phyloP scores from a whole-genome alignment of 2,113 vertebrate genomes.

The Reinhardtius hippoglossoides region DNA sequence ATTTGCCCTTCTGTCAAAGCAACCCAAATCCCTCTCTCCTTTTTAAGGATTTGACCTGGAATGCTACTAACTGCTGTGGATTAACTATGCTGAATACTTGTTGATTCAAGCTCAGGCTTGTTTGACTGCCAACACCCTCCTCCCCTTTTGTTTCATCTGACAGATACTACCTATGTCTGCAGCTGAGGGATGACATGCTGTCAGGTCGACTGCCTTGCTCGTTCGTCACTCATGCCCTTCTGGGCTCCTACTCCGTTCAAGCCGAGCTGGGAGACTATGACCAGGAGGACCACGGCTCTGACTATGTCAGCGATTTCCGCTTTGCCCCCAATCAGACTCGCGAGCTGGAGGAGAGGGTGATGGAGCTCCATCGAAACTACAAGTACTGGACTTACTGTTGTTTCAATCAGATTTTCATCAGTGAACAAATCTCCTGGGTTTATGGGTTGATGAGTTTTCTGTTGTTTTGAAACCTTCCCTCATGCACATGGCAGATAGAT shows the following conservation, averaged over 20 bases:
- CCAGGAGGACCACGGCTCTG: constrained; percentile 89
- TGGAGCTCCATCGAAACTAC: constrained; percentile 97
- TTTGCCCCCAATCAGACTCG: constrained; percentile 97
- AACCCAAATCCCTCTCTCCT: constrained; percentile 47
- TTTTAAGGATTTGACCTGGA: constrained; percentile 61
- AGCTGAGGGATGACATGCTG: constrained; percentile 97
- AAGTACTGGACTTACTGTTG: constrained; percentile 79
- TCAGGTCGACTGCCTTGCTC: constrained; percentile 97
- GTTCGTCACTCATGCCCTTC: constrained; percentile 95
- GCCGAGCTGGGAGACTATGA: constrained; percentile 96
- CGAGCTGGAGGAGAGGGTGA: constrained; percentile 96
- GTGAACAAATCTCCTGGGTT: background rate
- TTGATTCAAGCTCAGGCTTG: constrained; percentile 42
- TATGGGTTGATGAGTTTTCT: constrained; percentile 9
- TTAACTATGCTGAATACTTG: constrained; percentile 60
- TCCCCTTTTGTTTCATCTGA: constrained; percentile 46
- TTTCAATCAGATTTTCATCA: constrained; percentile 21
- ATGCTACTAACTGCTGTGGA: constrained; percentile 63
- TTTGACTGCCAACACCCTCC: constrained; percentile 59
- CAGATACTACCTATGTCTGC: constrained; percentile 99
- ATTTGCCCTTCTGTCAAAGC: constrained; percentile 54
- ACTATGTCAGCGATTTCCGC: constrained; percentile 93
- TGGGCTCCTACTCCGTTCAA: constrained; percentile 96
- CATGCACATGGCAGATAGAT: constrained; percentile 29
- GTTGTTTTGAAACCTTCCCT: constrained; percentile 2